These are phyloP conservation scores for Epirrhoe tristata DNA, from an alignment of 2,888 invertebrate genomes.

Conservation along the genomic window DNA sequence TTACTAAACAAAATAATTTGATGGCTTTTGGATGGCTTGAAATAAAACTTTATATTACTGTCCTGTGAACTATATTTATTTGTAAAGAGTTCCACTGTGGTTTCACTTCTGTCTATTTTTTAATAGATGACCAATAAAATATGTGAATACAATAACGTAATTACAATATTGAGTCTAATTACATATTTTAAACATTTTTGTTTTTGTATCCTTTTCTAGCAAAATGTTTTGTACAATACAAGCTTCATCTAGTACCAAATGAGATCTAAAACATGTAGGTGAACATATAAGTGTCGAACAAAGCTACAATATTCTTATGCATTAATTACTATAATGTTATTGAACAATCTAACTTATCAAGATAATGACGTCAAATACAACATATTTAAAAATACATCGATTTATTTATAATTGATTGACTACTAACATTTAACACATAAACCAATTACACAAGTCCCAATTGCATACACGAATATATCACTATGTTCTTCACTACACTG, in stretches of 20 bases:
- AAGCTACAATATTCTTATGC: constrained; percentile 26
- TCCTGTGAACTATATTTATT: constrained; percentile 15
- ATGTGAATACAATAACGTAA: constrained; percentile 11
- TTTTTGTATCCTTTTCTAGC: constrained; percentile 4
- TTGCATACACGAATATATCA: constrained; percentile 25
- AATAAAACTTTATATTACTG: neutral
- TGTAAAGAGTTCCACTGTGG: constrained; percentile 16
- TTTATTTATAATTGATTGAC: constrained; percentile 16
- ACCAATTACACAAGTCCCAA: constrained; percentile 20
- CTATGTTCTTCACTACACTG: constrained; percentile 26
- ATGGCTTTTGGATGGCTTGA: neutral
- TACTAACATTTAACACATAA: constrained; percentile 19
- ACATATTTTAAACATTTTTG: neutral
- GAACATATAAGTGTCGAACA: constrained; percentile 22
- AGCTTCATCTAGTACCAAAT: constrained; percentile 22
- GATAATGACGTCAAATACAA: constrained; percentile 11
- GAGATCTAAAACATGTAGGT: constrained; percentile 16
- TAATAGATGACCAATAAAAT: neutral
- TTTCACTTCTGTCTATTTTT: constrained; percentile 3
- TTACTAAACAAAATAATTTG: neutral
- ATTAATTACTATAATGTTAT: constrained; percentile 5
- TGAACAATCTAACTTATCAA: constrained; percentile 20
- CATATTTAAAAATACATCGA: constrained; percentile 5
- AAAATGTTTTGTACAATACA: constrained; percentile 2
- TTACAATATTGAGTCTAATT: neutral